These are phyloP conservation scores for Anas platyrhynchos DNA, from an alignment of 2,113 vertebrate genomes.

Conservation along the genomic window DNA sequence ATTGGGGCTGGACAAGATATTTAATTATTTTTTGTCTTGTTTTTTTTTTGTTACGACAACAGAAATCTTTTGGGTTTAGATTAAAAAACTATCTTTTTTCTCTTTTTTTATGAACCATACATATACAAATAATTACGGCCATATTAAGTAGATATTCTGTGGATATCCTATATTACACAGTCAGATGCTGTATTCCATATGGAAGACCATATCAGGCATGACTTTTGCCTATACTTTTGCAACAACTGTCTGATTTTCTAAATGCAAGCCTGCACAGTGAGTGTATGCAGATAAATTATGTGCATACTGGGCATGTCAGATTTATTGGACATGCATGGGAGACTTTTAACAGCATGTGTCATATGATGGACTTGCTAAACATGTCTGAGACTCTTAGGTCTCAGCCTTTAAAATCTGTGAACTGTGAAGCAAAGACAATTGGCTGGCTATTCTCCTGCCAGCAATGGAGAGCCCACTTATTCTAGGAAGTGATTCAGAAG, in stretches of 20 bases:
- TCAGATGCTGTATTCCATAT: background rate
- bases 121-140: too few species aligned
- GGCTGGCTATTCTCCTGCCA: background rate
- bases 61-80: background rate
- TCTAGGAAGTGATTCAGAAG: too few species aligned
- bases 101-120: too few species aligned
- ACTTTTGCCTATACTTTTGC: background rate
- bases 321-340: background rate
- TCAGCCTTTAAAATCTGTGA: background rate
- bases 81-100: background rate
- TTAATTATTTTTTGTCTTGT: background rate
- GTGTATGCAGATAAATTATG: background rate
- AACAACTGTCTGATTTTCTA: background rate
- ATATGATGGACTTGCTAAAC: background rate
- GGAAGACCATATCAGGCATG: background rate
- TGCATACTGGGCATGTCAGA: background rate
- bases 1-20: background rate
- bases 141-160: background rate
- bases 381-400: background rate
- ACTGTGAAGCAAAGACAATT: background rate
- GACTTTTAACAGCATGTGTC: background rate
- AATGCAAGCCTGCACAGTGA: background rate
- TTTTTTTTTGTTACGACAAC: background rate
- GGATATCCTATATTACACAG: background rate
- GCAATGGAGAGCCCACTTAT: too few species aligned